These are phyloP conservation scores for Xyliphius kryptos DNA, from an alignment of 2,113 vertebrate genomes.

Conservation along the genomic window DNA sequence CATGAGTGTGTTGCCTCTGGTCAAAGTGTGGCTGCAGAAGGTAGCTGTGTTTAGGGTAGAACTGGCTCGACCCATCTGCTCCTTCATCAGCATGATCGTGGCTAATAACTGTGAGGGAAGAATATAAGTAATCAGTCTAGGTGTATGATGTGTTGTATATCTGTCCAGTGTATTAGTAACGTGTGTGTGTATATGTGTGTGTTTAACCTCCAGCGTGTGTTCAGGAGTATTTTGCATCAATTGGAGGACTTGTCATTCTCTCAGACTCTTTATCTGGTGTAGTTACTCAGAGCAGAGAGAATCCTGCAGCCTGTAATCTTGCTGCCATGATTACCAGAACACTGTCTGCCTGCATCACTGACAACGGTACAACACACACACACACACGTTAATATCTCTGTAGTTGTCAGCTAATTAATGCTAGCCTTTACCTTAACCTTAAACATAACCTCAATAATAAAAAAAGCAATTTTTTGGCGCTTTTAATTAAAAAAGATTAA, in stretches of 20 bases:
- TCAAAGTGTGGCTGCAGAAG: slow-evolving; percentile 73
- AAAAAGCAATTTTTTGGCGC: too few relatives aligned
- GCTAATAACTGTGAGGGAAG: slow-evolving; percentile 92
- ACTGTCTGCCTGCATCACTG: slow-evolving; percentile 80
- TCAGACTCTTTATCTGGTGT: slow-evolving; percentile 65
- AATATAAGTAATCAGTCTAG: too few relatives aligned
- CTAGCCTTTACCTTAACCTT: too few relatives aligned
- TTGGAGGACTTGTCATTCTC: slow-evolving; percentile 76
- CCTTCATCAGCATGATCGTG: slow-evolving; percentile 83
- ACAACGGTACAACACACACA: slow-evolving; percentile 66
- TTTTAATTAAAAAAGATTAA: too few relatives aligned
- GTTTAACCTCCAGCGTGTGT: slow-evolving; percentile 59
- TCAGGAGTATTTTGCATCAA: slow-evolving; percentile 79
- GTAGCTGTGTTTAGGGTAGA: slow-evolving; percentile 58
- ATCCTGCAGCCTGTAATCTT: slow-evolving; percentile 63
- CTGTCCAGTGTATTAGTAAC: too few relatives aligned
- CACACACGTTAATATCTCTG: too few relatives aligned
- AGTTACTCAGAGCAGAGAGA: slow-evolving; percentile 58
- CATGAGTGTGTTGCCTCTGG: slow-evolving; percentile 68
- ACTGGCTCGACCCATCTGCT: slow-evolving; percentile 81
- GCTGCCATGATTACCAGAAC: slow-evolving; percentile 78
- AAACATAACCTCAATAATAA: too few relatives aligned
- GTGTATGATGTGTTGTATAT: too few relatives aligned
- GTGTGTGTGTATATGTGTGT: too few relatives aligned
- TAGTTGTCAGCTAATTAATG: too few relatives aligned